A percentile compares a stretch with the other conserved stretches of the same genome.
Evolutionary conservation across 2,888 invertebrate genomes (phyloP).

Genomic region (Onchidella celtica): DNA sequence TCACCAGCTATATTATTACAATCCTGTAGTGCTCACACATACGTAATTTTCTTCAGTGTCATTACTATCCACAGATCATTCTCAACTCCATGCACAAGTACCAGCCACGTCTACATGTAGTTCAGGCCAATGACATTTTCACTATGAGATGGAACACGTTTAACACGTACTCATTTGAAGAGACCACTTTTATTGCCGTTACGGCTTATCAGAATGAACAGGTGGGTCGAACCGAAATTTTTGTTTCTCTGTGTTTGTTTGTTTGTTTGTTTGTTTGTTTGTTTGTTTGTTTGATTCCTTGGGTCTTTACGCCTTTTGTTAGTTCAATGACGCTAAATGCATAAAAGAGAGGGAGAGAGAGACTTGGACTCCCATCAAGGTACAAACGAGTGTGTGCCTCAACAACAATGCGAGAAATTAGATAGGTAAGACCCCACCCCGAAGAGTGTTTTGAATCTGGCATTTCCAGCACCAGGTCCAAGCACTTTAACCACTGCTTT

Average conservation of each 20-base stretch:
- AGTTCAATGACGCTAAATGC: no score
- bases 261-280: background rate
- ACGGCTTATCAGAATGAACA: constrained; percentile 79
- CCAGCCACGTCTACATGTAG: constrained; percentile 79
- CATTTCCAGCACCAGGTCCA: no score
- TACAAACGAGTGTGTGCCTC: no score
- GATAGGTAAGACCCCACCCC: no score
- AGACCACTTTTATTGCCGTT: constrained; percentile 80
- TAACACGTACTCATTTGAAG: constrained; percentile 79
- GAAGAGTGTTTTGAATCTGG: no score
- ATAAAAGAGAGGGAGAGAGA: no score
- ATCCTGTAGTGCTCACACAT: no score
- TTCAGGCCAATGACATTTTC: constrained; percentile 84
- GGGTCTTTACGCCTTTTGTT: background rate
- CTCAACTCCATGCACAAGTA: constrained; percentile 81
- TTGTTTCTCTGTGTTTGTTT: background rate
- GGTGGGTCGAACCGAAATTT: background rate
- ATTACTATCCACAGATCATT: constrained; percentile 71
- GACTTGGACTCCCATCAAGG: no score
- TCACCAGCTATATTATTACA: no score
- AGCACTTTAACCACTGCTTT: no score
- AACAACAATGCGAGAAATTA: no score
- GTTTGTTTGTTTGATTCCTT: background rate
- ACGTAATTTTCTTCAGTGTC: background rate
- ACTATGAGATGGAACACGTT: constrained; percentile 79